A percentile compares a stretch with the other conserved stretches of the same genome.
Conservation (phyloP, 2,113 vertebrate genomes). For the Istiophorus platypterus region DNA sequence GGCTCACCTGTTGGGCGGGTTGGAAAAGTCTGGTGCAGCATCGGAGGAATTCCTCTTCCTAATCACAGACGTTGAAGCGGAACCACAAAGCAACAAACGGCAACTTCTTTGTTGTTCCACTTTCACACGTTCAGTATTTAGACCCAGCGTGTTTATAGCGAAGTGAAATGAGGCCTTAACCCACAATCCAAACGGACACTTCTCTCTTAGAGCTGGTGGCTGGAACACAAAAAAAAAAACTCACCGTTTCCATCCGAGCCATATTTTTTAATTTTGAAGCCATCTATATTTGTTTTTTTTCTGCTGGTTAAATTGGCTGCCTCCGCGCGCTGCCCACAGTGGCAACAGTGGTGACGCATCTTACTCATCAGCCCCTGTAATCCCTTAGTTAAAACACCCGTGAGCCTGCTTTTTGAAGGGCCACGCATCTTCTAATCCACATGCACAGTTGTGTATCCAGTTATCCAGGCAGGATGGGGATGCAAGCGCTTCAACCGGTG, state of each 20-base stretch:
- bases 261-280: constrained; percentile 6
- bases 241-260: constrained; percentile 43
- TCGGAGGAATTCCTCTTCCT: not conserved
- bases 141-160: constrained; percentile 45
- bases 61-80: constrained; percentile 14
- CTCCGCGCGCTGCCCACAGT: not conserved
- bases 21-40: not conserved
- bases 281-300: constrained; percentile 11
- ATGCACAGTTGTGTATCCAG: constrained; percentile 27
- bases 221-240: constrained; percentile 4
- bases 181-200: constrained; percentile 36
- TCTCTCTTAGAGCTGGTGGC: not conserved
- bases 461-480: constrained; percentile 49
- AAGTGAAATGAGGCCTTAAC: constrained; percentile 49
- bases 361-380: constrained; percentile 43
- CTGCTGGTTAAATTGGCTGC: not conserved
- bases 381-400: constrained; percentile 36
- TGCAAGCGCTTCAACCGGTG: constrained; percentile 11
- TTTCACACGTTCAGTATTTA: constrained; percentile 42
- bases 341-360: constrained; percentile 2
- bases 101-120: constrained; percentile 14
- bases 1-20: not conserved
- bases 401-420: constrained; percentile 31
- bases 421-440: constrained; percentile 47
- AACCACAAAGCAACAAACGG: constrained; percentile 6